Evolutionary conservation across 2,888 invertebrate genomes (phyloP), one percentile per base, ranked within the genome.

Genomic region (Eudemis profundana): DNA sequence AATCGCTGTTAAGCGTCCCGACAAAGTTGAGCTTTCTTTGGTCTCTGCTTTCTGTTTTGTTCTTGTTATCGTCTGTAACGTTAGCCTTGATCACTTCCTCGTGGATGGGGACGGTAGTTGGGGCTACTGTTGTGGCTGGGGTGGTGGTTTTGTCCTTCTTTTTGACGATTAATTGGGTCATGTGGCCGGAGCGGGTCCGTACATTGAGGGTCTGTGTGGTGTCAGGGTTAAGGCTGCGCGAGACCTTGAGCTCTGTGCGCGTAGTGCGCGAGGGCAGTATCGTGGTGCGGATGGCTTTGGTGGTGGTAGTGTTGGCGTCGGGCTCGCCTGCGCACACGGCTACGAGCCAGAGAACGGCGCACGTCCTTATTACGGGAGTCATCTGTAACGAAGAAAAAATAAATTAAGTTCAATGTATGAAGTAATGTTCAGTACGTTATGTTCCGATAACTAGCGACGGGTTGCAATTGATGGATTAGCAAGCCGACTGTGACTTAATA

Each of bases 151-250:
- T 95, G 3, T 95, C 94, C 67, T 95, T 93, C 76, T 95, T 94
- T 83, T 96, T 96, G 4, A 96, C 95, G 46, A 96, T 95, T 10
- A 97, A 88, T 73, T 96, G 96, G 0, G 97, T 96, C 21, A 96
- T 87, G 66, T 94, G 95, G 1, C 97, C 97, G 19, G 95, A 94
- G 77, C 94, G 95, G 0, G 96, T 96, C 75, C 95, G 93, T 0
- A 97, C 96, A 76, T 95, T 95, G 44, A 97, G 86, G 36, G 96
- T 96, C 78, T 96, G 95, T 50, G 95, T 96, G 69, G 95, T 94
- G 21, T 95, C 95, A 0, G 96, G 96, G 81, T 96, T 94, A 14
- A 97, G 90, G 79, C 96, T 96, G 68, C 96, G 93, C 1, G 96
- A 95, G 17, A 96, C 96, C 81, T 96, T 95, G 46, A 96, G 89